Evolutionary conservation across 2,113 vertebrate species (phyloP), one percentile per base, ranked within the genome.

Genomic region (Hippocampus abdominalis): DNA sequence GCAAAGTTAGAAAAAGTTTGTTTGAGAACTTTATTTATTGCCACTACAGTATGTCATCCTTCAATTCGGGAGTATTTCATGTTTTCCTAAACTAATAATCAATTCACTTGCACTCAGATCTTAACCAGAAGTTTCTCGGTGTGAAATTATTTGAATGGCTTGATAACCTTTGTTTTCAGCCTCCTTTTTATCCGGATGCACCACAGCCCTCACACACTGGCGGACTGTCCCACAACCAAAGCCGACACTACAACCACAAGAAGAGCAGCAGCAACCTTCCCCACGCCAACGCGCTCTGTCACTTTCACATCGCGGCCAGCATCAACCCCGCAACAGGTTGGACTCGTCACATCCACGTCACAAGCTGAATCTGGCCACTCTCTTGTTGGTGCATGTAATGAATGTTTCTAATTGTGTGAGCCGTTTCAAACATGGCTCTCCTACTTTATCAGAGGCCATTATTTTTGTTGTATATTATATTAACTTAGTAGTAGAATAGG

Each of bases 251-350:
- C 78, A 90, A 92, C 56, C 96, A 97, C 40, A 93, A 91, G 32
- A 92, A 87, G 71, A 92, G 93, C 87, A 92, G 91, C 74, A 93
- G 75, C 53, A 73, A 77, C 20, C 73, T 84, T 67, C 85, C 95
- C 40, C 94, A 95, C 65, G 94, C 94, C 81, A 98, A 96, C 71
- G 94, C 96, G 32, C 96, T 98, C 66, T 97, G 96, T 86, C 97
- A 98, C 90, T 99, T 98, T 84, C 97, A 98, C 81, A 98, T 99
- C 61, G 96, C 97, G 73, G 97, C 97, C 84, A 99, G 96, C 90
- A 99, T 99, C 86, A 99, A 99, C 85, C 97, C 97, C 74, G 95
- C 95, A 60, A 99, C 97, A 85, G 85, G 89, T 89, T 9, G 29
- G 56, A 70, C 44, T 68, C n/a, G 15, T 69, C 63, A 39, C 27